These are phyloP conservation scores for Diplolepis rosae DNA, from an alignment of 2,888 invertebrate species.

Conservation along the genomic window DNA sequence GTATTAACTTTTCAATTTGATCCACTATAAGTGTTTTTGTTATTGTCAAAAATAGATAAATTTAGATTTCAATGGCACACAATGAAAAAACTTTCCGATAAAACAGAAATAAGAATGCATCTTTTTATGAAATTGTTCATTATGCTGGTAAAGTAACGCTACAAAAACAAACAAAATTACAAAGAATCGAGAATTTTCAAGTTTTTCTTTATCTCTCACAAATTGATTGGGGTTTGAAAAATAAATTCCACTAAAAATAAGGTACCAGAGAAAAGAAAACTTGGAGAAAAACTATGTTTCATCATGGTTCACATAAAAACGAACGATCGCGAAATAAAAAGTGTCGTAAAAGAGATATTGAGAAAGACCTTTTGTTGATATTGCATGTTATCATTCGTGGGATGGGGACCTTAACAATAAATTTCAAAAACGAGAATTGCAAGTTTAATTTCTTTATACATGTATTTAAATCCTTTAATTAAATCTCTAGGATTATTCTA, in stretches of 20 bases:
- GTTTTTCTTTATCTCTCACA: no score
- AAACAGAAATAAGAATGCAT: no score
- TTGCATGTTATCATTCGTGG: constrained; percentile 21
- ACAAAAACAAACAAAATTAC: no score
- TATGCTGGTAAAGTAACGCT: no score
- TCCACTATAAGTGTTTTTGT: no score
- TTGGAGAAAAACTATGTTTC: constrained; percentile 16
- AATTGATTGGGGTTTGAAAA: not conserved
- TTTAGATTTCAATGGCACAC: no score
- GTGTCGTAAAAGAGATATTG: constrained; percentile 17
- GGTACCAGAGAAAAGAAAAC: not conserved
- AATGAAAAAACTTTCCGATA: no score
- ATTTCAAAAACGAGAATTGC: constrained; percentile 17
- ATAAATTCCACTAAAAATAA: not conserved
- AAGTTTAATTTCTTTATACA: constrained; percentile 21
- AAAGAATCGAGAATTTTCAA: no score
- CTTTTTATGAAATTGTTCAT: no score
- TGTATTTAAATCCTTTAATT: constrained; percentile 9
- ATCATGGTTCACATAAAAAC: constrained; percentile 25
- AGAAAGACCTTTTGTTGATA: constrained; percentile 27
- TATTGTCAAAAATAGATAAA: no score
- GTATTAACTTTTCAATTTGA: no score
- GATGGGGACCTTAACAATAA: constrained; percentile 25
- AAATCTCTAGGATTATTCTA: constrained; percentile 9
- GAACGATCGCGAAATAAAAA: constrained; percentile 25